Percentiles rank a stretch among this genome's conserved stretches.
Evolutionary conservation across 2,888 invertebrate genomes (phyloP).

Genomic region (Acleris emargana): DNA sequence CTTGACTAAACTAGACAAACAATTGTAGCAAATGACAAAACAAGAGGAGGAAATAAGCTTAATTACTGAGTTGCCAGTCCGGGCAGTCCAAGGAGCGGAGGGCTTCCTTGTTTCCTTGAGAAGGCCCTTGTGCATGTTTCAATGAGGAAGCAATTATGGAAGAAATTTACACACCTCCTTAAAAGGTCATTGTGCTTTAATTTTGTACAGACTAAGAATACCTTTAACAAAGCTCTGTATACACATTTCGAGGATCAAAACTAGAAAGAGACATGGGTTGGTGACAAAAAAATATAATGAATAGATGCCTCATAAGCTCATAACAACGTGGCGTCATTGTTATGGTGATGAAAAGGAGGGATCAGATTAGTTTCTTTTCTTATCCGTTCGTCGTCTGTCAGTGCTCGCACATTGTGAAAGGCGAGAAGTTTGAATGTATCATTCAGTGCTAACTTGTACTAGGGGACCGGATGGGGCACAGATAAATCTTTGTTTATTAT

Average conservation of each 20-base stretch:
- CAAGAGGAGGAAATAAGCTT: conserved; percentile 76
- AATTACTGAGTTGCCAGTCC: conserved; percentile 76
- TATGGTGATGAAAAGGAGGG: conserved; percentile 43
- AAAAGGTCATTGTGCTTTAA: conserved; percentile 43
- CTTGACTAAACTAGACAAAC: conserved; percentile 54
- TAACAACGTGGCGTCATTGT: conserved; percentile 44
- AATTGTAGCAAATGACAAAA: conserved; percentile 69
- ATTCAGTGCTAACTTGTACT: conserved; percentile 38
- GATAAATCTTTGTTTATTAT: conserved; percentile 45
- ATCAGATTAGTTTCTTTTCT: conserved; percentile 52
- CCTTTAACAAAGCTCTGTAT: conserved; percentile 1
- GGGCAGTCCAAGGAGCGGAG: conserved; percentile 62
- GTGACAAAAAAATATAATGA: conserved; percentile 40
- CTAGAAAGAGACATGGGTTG: conserved; percentile 20
- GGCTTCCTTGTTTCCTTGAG: conserved; percentile 64
- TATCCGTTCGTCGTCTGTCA: conserved; percentile 48
- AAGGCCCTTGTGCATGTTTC: conserved; percentile 72
- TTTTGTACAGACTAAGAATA: conserved; percentile 2
- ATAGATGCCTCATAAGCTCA: conserved; percentile 46
- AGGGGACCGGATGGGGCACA: conserved; percentile 41
- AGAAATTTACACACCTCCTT: conserved; percentile 67
- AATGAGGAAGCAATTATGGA: conserved; percentile 73
- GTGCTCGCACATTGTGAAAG: conserved; percentile 49
- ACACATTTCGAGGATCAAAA: conserved; percentile 5
- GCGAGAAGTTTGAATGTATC: conserved; percentile 45